Conservation (phyloP, 1,140 invertebrate species). For the Polypedilum vanderplanki region DNA sequence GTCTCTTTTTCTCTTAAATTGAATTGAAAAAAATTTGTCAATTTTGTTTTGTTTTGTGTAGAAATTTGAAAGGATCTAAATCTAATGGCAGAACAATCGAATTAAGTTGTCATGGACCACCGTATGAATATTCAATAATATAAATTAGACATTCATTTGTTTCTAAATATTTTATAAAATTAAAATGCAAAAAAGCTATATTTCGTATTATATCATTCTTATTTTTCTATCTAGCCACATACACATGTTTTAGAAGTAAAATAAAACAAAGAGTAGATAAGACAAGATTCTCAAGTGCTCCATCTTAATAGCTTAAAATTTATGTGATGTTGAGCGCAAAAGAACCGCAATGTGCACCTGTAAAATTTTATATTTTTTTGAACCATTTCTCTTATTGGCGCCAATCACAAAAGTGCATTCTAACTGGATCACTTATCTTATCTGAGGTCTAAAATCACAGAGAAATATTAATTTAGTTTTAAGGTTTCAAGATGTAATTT, state of each 20-base stretch:
- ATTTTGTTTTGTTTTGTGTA: no score
- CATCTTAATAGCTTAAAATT: neutral
- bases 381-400: neutral
- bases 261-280: no score
- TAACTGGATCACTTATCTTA: neutral
- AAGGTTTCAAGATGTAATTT: neutral
- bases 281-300: neutral
- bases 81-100: no score
- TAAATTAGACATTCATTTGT: neutral
- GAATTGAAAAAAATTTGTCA: no score
- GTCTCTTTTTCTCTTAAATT: no score
- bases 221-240: neutral
- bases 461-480: slow-evolving; percentile 25
- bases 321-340: neutral
- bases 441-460: slow-evolving; percentile 5
- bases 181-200: neutral
- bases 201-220: no score
- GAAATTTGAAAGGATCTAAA: no score
- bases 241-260: neutral
- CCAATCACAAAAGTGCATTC: neutral
- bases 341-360: slow-evolving; percentile 25
- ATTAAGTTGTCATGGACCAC: no score
- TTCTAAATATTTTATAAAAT: neutral
- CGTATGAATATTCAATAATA: neutral
- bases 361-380: slow-evolving; percentile 26